Evolutionary conservation across 2,888 invertebrate species (phyloP).

Genomic region (Lasius platythorax): DNA sequence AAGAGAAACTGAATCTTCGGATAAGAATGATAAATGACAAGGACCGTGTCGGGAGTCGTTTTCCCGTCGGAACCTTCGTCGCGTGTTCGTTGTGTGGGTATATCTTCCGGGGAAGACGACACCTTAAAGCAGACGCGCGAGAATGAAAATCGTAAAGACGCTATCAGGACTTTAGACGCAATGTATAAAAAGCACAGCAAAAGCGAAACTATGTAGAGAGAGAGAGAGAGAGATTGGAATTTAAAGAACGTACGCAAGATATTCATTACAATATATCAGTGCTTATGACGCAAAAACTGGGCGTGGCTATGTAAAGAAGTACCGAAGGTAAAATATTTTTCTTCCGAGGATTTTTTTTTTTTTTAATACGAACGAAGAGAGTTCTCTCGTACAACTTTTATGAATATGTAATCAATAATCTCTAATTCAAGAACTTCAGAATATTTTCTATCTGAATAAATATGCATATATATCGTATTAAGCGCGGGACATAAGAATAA

Average conservation of each 20-base stretch:
- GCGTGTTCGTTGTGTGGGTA: constrained; percentile 6
- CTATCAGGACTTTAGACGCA: neutral
- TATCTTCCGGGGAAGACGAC: constrained; percentile 48
- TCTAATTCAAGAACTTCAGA: neutral
- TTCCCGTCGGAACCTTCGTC: constrained; percentile 42
- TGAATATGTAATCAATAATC: neutral
- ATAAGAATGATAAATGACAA: constrained; percentile 65
- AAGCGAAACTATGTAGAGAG: neutral
- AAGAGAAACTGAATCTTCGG: constrained; percentile 49
- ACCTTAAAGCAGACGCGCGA: constrained; percentile 55
- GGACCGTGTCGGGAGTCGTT: constrained; percentile 47
- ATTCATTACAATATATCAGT: neutral
- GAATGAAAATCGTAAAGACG: neutral
- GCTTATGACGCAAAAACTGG: constrained; percentile 25
- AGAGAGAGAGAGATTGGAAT: neutral
- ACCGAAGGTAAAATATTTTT: neutral
- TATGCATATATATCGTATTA: neutral
- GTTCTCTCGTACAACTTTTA: neutral
- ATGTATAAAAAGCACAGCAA: neutral
- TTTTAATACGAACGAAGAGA: neutral
- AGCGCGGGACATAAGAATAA: neutral
- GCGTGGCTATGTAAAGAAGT: constrained; percentile 25
- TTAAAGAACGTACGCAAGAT: neutral
- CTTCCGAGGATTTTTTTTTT: neutral
- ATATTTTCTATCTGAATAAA: neutral